These are phyloP conservation scores for Euthynnus affinis DNA, from an alignment of 2,797 vertebrate genomes.

Conservation along the genomic window DNA sequence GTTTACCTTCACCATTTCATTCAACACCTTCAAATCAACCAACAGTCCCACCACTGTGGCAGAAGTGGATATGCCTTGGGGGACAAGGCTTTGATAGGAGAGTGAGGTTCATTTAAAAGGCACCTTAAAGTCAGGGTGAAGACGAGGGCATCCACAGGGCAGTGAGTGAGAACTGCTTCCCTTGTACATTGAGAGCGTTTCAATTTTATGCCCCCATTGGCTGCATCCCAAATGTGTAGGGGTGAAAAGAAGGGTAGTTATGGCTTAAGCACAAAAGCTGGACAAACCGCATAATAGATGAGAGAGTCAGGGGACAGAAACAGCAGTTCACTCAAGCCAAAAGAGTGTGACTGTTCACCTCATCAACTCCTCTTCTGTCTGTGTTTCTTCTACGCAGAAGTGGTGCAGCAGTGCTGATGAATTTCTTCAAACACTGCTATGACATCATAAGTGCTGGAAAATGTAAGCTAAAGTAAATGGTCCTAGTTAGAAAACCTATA, in stretches of 20 bases:
- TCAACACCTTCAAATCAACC: slow-evolving; percentile 46
- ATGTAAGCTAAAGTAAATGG: slow-evolving; percentile 31
- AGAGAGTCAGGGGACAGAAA: slow-evolving; percentile 54
- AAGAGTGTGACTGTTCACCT: slow-evolving; percentile 45
- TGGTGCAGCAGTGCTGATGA: slow-evolving; percentile 19
- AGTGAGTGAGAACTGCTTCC: slow-evolving; percentile 59
- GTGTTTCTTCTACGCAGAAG: slow-evolving; percentile 13
- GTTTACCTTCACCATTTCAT: slow-evolving; percentile 44
- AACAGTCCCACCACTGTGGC: slow-evolving; percentile 46
- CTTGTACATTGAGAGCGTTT: slow-evolving; percentile 54
- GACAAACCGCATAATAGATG: slow-evolving; percentile 58
- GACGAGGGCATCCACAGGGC: slow-evolving; percentile 64
- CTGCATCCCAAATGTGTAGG: slow-evolving; percentile 50
- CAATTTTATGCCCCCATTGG: slow-evolving; percentile 55
- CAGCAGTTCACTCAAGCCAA: slow-evolving; percentile 39
- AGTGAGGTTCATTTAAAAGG: slow-evolving; percentile 66
- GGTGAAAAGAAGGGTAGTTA: slow-evolving; percentile 33
- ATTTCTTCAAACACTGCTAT: slow-evolving; percentile 27
- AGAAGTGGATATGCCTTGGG: slow-evolving; percentile 50
- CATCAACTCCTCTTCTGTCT: slow-evolving; percentile 45
- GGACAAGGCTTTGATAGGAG: slow-evolving; percentile 50
- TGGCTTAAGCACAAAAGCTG: slow-evolving; percentile 49
- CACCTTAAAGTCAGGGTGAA: slow-evolving; percentile 62
- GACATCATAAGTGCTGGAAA: slow-evolving; percentile 29
- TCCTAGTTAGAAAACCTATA: slow-evolving; percentile 25